phyloP scores from a whole-genome alignment of 2,113 vertebrate genomes.

The Phrynosoma blainvillii region DNA sequence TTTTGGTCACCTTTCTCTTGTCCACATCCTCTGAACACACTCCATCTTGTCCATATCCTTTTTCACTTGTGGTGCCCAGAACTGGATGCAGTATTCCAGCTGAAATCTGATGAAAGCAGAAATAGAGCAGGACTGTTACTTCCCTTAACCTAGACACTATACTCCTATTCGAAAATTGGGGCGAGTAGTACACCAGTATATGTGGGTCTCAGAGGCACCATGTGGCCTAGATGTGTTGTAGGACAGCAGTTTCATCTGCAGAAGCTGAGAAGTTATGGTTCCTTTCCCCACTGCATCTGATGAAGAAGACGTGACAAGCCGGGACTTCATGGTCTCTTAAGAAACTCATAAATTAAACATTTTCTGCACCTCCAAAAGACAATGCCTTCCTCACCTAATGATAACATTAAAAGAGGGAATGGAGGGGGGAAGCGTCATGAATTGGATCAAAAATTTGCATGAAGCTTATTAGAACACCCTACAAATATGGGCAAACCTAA shows the following conservation, averaged over 20 bases:
- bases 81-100: no score
- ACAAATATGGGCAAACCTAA: slow-evolving; percentile 66
- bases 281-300: background rate
- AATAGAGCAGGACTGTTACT: no score
- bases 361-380: slow-evolving; percentile 21
- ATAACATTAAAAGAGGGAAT: background rate
- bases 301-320: background rate
- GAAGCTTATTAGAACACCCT: slow-evolving; percentile 50
- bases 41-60: no score
- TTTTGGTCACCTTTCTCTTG: no score
- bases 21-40: no score
- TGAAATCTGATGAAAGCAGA: no score
- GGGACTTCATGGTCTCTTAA: background rate
- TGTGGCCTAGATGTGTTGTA: no score
- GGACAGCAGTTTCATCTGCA: background rate
- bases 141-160: no score
- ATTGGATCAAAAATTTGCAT: slow-evolving; percentile 56
- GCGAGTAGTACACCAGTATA: no score
- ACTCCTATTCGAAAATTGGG: background rate
- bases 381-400: slow-evolving; percentile 4
- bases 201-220: no score
- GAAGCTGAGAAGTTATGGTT: rapidly evolving
- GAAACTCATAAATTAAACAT: slow-evolving; percentile 3
- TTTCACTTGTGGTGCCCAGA: no score
- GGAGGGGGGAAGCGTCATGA: background rate